A percentile compares a stretch with the other conserved stretches of the same genome.
phyloP scores from a whole-genome alignment of 2,888 invertebrate species.

The Mythimna ferrago region DNA sequence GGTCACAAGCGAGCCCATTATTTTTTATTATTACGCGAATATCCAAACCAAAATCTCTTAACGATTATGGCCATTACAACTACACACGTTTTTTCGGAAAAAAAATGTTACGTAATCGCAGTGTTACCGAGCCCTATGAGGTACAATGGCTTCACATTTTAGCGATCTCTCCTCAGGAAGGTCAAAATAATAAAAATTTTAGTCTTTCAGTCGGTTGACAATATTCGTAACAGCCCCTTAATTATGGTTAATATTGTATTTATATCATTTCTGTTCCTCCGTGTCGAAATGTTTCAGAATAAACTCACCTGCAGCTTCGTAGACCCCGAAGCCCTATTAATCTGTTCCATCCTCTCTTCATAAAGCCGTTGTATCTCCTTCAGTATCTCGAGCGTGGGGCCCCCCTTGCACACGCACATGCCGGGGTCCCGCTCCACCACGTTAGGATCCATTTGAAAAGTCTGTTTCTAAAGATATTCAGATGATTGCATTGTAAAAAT shows the following conservation, averaged over 20 bases:
- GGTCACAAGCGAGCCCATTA: no score
- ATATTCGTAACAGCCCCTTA: background rate
- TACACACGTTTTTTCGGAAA: no score
- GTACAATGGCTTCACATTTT: no score
- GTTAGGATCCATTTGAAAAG: constrained; percentile 69
- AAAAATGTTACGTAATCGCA: no score
- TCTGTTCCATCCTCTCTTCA: constrained; percentile 90
- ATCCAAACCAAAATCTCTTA: no score
- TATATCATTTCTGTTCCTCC: background rate
- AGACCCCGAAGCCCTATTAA: constrained; percentile 85
- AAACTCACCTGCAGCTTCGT: constrained; percentile 75
- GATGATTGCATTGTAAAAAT: constrained; percentile 54
- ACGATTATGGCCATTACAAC: no score
- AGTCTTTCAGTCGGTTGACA: no score
- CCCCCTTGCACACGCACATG: constrained; percentile 71
- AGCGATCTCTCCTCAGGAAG: no score
- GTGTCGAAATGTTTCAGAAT: background rate
- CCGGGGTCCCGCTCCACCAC: constrained; percentile 71
- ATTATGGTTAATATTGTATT: background rate
- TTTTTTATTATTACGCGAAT: no score
- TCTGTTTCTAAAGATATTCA: constrained; percentile 30
- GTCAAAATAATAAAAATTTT: no score
- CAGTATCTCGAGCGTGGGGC: constrained; percentile 86
- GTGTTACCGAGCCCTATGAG: no score
- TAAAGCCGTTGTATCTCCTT: constrained; percentile 92